These are phyloP conservation scores for Drosophila funebris DNA, from an alignment of 1,140 invertebrate genomes.

Conservation along the genomic window DNA sequence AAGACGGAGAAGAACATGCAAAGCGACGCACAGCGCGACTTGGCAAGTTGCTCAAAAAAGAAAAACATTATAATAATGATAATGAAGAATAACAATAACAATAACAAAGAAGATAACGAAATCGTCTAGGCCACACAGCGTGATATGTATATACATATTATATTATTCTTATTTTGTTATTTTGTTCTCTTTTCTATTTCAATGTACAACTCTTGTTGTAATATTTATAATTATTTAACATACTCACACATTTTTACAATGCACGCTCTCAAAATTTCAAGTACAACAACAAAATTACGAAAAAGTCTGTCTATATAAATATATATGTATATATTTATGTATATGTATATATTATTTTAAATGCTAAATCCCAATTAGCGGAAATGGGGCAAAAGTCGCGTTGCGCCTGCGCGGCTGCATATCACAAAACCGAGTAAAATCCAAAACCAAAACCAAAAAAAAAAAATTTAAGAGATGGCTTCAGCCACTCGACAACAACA, in stretches of 20 bases:
- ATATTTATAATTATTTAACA: conserved; percentile 51
- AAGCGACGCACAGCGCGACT: conserved; percentile 68
- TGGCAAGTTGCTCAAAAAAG: conserved; percentile 55
- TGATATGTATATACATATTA: conserved; percentile 69
- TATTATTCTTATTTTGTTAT: conserved; percentile 26
- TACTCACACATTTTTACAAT: conserved; percentile 39
- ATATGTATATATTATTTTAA: conserved; percentile 45
- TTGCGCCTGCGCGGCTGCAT: conserved; percentile 69
- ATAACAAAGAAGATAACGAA: conserved; percentile 44
- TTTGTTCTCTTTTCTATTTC: conserved; percentile 23
- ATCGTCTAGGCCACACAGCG: conserved; percentile 66
- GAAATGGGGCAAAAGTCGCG: conserved; percentile 54
- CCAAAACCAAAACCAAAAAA: conserved; percentile 7
- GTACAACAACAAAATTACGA: conserved; percentile 63
- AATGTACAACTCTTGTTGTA: conserved; percentile 46
- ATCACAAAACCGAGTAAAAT: conserved; percentile 45
- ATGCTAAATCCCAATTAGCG: conserved; percentile 34
- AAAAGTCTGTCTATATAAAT: conserved; percentile 69
- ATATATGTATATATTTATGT: conserved; percentile 33
- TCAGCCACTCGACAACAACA: conserved; percentile 56
- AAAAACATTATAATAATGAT: conserved; percentile 16
- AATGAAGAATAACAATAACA: conserved; percentile 35
- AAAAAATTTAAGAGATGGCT: conserved; percentile 43
- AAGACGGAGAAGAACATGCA: conserved; percentile 46
- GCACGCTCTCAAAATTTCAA: conserved; percentile 70